Conservation (phyloP, 2,888 invertebrate species). For the Troides aeacus region DNA sequence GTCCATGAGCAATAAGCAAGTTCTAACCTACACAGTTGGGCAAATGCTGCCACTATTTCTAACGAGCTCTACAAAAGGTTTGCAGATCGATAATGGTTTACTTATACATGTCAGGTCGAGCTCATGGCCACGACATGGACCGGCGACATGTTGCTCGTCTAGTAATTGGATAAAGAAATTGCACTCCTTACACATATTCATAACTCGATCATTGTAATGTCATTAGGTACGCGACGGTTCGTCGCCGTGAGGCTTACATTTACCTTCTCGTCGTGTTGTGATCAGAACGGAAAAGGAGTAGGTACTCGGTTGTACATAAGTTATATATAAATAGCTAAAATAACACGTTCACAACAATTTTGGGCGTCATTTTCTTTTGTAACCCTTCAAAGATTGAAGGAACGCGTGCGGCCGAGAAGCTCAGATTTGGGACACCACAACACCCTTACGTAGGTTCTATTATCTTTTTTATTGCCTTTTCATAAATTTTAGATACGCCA, state of each 20-base stretch:
- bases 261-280: not conserved
- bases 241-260: slow-evolving; percentile 7
- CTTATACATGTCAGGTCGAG: slow-evolving; percentile 54
- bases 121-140: slow-evolving; percentile 17
- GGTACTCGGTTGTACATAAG: too few species aligned
- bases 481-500: not conserved
- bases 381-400: not conserved
- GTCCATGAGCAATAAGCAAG: slow-evolving; percentile 39
- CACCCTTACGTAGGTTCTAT: not conserved
- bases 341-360: not conserved
- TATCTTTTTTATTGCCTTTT: not conserved
- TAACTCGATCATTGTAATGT: slow-evolving; percentile 16
- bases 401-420: not conserved
- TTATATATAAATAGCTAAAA: not conserved
- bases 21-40: slow-evolving; percentile 29
- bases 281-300: not conserved
- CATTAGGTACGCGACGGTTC: slow-evolving; percentile 6
- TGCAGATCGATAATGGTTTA: slow-evolving; percentile 61
- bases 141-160: slow-evolving; percentile 5
- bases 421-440: not conserved
- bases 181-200: slow-evolving; percentile 18
- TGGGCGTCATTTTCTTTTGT: not conserved
- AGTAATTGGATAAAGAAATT: slow-evolving; percentile 25
- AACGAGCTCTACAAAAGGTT: slow-evolving; percentile 39
- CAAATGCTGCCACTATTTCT: slow-evolving; percentile 34